A percentile compares a stretch with the other conserved stretches of the same genome.
phyloP scores from a whole-genome alignment of 1,140 invertebrate species.

The Bombyx mori region DNA sequence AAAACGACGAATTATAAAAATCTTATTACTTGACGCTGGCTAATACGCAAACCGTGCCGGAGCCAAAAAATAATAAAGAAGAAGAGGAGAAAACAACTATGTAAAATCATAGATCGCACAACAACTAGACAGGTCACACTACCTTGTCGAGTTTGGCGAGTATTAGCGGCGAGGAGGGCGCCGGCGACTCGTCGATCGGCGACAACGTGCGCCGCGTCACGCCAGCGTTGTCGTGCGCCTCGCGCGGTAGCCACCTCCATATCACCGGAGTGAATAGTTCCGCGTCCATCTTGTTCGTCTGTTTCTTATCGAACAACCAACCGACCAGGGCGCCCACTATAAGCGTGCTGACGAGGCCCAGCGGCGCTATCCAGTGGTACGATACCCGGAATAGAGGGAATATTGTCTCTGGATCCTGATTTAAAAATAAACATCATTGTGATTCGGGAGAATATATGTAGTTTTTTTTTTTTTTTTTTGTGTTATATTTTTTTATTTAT shows the following conservation, averaged over 20 bases:
- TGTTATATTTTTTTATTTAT: no score
- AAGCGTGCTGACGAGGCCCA: constrained; percentile 57
- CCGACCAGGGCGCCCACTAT: constrained; percentile 49
- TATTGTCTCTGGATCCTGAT: constrained; percentile 60
- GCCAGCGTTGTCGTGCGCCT: constrained; percentile 34
- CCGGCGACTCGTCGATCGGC: constrained; percentile 16
- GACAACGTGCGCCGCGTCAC: constrained; percentile 22
- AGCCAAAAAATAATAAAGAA: no score
- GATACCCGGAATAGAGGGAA: constrained; percentile 81
- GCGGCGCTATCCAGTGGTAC: constrained; percentile 84
- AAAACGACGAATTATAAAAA: no score
- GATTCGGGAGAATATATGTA: no score
- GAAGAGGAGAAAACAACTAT: no score
- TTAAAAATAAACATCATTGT: no score
- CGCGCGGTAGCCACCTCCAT: constrained; percentile 44
- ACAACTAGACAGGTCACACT: background rate
- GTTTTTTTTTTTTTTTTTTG: no score
- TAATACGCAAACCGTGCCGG: no score
- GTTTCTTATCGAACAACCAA: constrained; percentile 37
- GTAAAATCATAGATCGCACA: no score
- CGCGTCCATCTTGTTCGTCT: constrained; percentile 45
- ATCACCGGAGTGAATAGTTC: constrained; percentile 56
- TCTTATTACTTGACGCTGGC: no score
- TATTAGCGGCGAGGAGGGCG: constrained; percentile 39
- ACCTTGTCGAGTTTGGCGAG: constrained; percentile 19